Base-by-base conservation (phyloP, 2,797 vertebrate species). In the Rhadinocentrus ornatus region DNA sequence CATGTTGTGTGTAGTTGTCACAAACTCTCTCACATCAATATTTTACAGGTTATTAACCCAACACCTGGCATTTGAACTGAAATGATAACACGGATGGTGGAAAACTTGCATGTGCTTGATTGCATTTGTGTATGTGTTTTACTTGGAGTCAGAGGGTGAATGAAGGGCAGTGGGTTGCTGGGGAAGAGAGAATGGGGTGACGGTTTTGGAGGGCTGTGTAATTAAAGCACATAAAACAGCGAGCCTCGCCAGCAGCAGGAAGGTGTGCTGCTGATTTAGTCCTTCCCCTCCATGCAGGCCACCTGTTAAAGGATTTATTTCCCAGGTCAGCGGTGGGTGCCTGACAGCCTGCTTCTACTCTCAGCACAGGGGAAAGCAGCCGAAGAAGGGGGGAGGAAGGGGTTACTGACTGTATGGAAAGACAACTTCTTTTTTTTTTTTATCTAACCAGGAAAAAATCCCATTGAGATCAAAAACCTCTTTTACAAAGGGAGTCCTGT, bases 241-340 rank as follows among this genome's bases (percentile, higher is more conserved):
- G 77, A 90, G 82, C 80, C 78, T 88, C 81, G 66, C 60, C 77
- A 81, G 84, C 87, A 85, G 90, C 91, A 92, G 92, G 89, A 91
- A 89, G 90, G 83, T 88, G 86, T 84, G 82, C 86, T 89, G 87
- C 91, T 93, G 91, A 90, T 90, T 90, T 86, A 86, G 91, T 87
- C 84, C 90, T 89, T 87, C 88, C 89, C 81, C 85, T 89, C 88
- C 78, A 89, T 61, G 82, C 82, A 77, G 79, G 84, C 92, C 90
- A 93, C 90, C 94, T 94, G 90, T 93, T 93, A 85, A 83, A 93
- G 89, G 83, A 91, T 92, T 93, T 91, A 92, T 93, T 89, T 91
- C 88, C 89, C 83, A 86, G 82, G 86, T 90, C 87, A 88, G 78
- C 77, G 84, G 81, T 79, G 79, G 81, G 83, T 57, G 66, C 86